Base-by-base conservation (phyloP, 2,797 vertebrate genomes). In the Cyprinodon diabolis region DNA sequence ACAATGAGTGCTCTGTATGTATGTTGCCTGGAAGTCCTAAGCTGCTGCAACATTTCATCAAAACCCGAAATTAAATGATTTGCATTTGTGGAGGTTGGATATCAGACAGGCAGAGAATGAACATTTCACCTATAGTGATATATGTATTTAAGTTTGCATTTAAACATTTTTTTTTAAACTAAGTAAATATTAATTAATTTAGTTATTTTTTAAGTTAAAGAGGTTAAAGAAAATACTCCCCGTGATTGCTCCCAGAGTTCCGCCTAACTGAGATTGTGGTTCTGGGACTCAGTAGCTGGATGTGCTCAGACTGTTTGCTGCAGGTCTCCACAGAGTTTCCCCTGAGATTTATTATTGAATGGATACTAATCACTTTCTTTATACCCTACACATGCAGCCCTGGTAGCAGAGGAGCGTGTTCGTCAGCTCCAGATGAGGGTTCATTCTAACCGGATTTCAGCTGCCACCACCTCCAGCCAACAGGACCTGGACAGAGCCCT, bases 401-500 rank as follows among this genome's bases (percentile, higher is more conserved):
- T 98, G 94, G 96, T 97, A 94, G 96, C 97, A 95, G 98, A 99
- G 89, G 97, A 99, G 89, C 94, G 96, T 84, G 95, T 97, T 0
- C 96, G 96, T 93, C 95, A 97, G 94, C 95, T 97, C 94, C 96
- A 97, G 95, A 96, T 96, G 94, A 97, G 97, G 95, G 92, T 97
- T 89, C 97, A 96, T 83, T 95, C 96, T 89, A 97, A 96, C 95
- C 96, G 97, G 90, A 94, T 95, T 90, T 94, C 96, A 83, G 91
- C 96, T 92, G 94, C 95, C 91, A 93, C 95, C 95, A 95, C 95
- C 91, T 96, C 97, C 95, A 99, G 97, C 94, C 97, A 97, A 94
- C 97, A 97, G 95, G 97, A 99, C 92, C 95, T 96, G 92, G 96
- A 99, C 91, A 94, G 94, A 94, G 94, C 96, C 89, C 96, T 98